Evolutionary conservation across 2,888 invertebrate species (phyloP), one percentile per base, ranked within the genome.

Genomic region (Drosophila neotestacea): DNA sequence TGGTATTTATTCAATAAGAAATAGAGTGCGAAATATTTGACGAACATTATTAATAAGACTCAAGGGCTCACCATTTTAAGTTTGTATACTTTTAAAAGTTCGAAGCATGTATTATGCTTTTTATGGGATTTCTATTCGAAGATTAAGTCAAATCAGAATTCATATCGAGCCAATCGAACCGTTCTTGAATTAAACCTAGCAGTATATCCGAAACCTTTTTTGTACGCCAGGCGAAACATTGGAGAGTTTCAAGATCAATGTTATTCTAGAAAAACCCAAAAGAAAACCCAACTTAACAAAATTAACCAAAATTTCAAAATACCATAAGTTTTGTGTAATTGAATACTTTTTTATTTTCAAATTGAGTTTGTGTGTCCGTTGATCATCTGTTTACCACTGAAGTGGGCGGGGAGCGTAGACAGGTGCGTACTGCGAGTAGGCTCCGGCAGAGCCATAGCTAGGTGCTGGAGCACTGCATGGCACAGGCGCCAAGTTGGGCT

Each of bases 391-490:
- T 73, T 71, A 77, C 71, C 75, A 75, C 30, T 70, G 76, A 10
- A 74, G 11, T 4, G 85, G 77, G 34, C 82, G 80, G 16, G 71
- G 63, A 7, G 77, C 81, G 66, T 87, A 91, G 69, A 83, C 71
- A 32, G 90, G 90, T 41, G 87, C 85, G 69, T 90, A 81, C 42
- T 91, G 87, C 2, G 91, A 90, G 74, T 91, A 91, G 58, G 90
- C 89, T 46, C 91, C 91, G 47, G 89, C 73, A 30, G 90, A 86
- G 66, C 90, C 90, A 51, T 88, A 86, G 69, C 75, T 72, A 7
- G 73, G 61, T 11, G 83, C 73, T 47, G 84, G 81, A 16, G 85
- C 76, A 32, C 85, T 89, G 83, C 91, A 91, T 41, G 90, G 90
- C 13, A 91, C 90, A 60, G 91, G 87, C 36, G 85, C 82, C 61